Evolutionary conservation across 2,113 vertebrate genomes (phyloP), one percentile per base, ranked within the genome.

Genomic region (Embiotoca jacksoni): DNA sequence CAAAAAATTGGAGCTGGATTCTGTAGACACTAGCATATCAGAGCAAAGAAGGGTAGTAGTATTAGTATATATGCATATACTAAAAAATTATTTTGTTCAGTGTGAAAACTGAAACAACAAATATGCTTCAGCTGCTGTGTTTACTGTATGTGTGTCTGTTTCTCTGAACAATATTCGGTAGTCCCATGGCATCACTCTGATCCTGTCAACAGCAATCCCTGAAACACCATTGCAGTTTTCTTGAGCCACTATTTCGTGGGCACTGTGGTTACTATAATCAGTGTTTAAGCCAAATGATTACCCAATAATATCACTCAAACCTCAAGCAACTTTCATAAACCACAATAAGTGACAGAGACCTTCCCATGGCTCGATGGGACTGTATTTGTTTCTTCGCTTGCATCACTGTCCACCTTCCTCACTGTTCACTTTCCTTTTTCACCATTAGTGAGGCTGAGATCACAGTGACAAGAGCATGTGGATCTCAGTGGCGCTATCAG

Each of bases 401-500:
- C 78, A 56, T 88, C 66, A 61, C 23, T 72, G 67, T 80, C 81
- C 58, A 66, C 71, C 71, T 55, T 76, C 62, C 30, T 39, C n/a
- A 53, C 75, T 73, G 63, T 80, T 84, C 50, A 56, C 79, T 81
- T 79, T 70, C 50, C 58, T 31, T n/a, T 64, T 81, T 49, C 65
- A 68, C 75, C 68, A 65, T 86, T 87, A 73, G 39, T 55, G 58
- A 73, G 59, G 77, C 64, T 86, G 81, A 72, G 74, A 87, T 82
- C 60, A 85, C 33, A 56, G 58, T 72, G 69, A 72, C 80, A 80
- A 41, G 56, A 70, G 46, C 71, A 57, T 70, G 71, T 72, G 69
- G 62, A 46, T 81, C 87, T 90, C 80, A 50, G 64, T 74, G 75
- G 86, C 71, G 73, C 80, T 33, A 81, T 92, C 89, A 85, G 78